Conservation (phyloP, 1,140 invertebrate genomes). For the Temnothorax curvispinosus region DNA sequence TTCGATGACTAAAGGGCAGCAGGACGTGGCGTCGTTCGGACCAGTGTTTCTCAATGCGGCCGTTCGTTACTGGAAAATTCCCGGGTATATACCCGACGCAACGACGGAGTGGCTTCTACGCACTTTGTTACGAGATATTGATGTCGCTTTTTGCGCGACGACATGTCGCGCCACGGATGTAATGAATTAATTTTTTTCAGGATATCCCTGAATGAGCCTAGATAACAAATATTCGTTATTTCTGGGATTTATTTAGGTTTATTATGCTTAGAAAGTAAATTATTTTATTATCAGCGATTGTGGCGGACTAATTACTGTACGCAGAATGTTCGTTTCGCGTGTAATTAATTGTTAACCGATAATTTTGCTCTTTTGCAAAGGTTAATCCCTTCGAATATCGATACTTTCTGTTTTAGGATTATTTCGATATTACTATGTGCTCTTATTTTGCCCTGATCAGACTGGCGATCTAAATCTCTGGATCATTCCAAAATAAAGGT, state of each 20-base stretch:
- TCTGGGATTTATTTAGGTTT: neutral
- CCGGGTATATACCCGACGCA: neutral
- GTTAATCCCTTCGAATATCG: neutral
- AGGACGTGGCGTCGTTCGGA: constrained; percentile 4
- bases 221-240: neutral
- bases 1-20: constrained; percentile 7
- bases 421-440: no score
- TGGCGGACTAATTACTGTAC: no score
- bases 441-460: no score
- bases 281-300: neutral
- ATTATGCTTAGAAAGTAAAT: neutral
- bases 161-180: neutral
- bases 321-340: neutral
- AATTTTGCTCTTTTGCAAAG: neutral
- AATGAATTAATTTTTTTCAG: neutral
- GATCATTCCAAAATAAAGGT: no score
- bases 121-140: neutral
- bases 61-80: neutral
- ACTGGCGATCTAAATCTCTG: no score
- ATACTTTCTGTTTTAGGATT: no score
- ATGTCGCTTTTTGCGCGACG: neutral
- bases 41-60: constrained; percentile 40
- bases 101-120: neutral
- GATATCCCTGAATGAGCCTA: no score
- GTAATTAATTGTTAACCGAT: neutral